Base-by-base conservation (phyloP, 1,140 invertebrate genomes). In the Neotoxoptera formosana region DNA sequence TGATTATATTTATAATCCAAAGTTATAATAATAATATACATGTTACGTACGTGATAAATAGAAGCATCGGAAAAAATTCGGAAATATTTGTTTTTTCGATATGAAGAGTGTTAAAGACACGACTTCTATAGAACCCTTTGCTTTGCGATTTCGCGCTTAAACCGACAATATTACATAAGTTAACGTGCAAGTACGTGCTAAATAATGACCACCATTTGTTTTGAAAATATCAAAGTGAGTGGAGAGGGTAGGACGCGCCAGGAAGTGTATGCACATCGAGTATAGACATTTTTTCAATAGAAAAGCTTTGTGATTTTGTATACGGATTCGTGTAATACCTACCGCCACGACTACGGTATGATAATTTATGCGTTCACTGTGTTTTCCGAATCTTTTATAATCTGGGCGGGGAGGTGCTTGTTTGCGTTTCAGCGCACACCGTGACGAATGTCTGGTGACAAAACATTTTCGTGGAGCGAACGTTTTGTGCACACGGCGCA, bases 171-270 rank as follows among this genome's bases (percentile, higher is more conserved):
- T 76, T 7, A 34, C n/a, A 76, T n/a, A n/a, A 76, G 60, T 76
- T 76, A 34, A 76, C 3, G 2, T 53, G 51, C 20, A 53, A 53
- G 21, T 53, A 53, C 7, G 3, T n/a, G 14, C 30, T 34, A 1
- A 76, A n/a, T 76, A 76, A n/a, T n/a, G 17, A n/a, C 6, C 6
- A 14, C 4, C 30, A 76, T 76, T 76, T 76, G 0, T 76, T 76
- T 76, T n/a, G 1, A 76, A 76, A 76, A 76, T 76, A n/a, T 34
- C 30, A 17, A n/a, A 7, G 60, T 17, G 14, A 76, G 2, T n/a
- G 60, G 0, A 30, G 0, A 6, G n/a, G n/a, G 4, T 34, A 17
- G n/a, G 7, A 7, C 1, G n/a, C 14, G 6, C 14, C n/a, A n/a
- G n/a, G n/a, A n/a, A 76, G 14, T 76, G 17, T 1, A 34, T 76